A percentile compares a stretch with the other conserved stretches of the same genome.
These are phyloP conservation scores for Nymphalis c-album DNA, from an alignment of 2,888 invertebrate species.

Conservation along the genomic window DNA sequence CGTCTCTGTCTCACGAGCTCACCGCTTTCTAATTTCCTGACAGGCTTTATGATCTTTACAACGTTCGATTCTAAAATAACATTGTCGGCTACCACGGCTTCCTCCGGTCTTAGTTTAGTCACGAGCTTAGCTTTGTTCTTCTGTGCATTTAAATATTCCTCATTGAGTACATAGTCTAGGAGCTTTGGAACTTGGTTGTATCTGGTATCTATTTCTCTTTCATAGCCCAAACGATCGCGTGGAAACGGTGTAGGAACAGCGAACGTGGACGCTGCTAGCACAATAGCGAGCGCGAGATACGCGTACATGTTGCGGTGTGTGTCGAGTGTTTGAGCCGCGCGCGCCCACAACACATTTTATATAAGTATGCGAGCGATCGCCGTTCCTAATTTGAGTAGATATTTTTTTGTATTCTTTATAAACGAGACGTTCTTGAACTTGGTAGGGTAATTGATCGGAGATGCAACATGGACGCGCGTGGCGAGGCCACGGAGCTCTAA, in stretches of 20 bases:
- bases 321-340: slow-evolving; percentile 76
- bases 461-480: slow-evolving; percentile 46
- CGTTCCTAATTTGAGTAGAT: slow-evolving; percentile 74
- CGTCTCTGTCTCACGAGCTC: slow-evolving; percentile 67
- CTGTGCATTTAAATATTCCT: slow-evolving; percentile 59
- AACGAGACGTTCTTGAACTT: slow-evolving; percentile 70
- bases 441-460: slow-evolving; percentile 54
- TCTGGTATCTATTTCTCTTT: slow-evolving; percentile 67
- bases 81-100: slow-evolving; percentile 66
- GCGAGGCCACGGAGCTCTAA: slow-evolving; percentile 38
- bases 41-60: slow-evolving; percentile 64
- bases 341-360: slow-evolving; percentile 74
- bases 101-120: slow-evolving; percentile 66
- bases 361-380: slow-evolving; percentile 68
- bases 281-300: slow-evolving; percentile 70
- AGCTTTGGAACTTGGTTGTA: slow-evolving; percentile 66
- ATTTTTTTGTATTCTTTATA: slow-evolving; percentile 56
- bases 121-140: slow-evolving; percentile 71
- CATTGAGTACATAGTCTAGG: slow-evolving; percentile 62
- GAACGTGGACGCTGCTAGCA: slow-evolving; percentile 58
- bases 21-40: slow-evolving; percentile 53
- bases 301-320: slow-evolving; percentile 76
- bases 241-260: slow-evolving; percentile 50
- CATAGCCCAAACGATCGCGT: slow-evolving; percentile 68
- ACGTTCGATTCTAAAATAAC: slow-evolving; percentile 73